These are phyloP conservation scores for Diplolepis rosae DNA, from an alignment of 2,888 invertebrate genomes.

Conservation along the genomic window DNA sequence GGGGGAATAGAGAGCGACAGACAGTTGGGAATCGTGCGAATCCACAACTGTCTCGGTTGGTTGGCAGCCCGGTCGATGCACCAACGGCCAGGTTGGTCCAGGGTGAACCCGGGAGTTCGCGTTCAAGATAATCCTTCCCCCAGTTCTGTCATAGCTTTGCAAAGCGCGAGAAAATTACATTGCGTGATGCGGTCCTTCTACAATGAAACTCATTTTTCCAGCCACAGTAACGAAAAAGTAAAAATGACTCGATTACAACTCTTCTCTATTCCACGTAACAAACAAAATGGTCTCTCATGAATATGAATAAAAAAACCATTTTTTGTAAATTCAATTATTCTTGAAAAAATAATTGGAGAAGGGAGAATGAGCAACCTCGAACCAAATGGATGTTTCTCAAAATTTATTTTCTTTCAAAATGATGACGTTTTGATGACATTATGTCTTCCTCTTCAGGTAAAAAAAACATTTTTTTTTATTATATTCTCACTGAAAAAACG, in stretches of 20 bases:
- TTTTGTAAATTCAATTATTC: too few species aligned
- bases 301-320: too few species aligned
- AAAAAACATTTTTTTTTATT: too few species aligned
- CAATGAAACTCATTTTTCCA: slow-evolving; percentile 36
- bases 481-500: too few species aligned
- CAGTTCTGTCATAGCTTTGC: slow-evolving; percentile 31
- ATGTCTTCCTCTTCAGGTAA: too few species aligned
- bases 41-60: slow-evolving; percentile 21
- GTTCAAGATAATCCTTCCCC: slow-evolving; percentile 5
- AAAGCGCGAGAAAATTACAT: slow-evolving; percentile 41
- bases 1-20: slow-evolving; percentile 4
- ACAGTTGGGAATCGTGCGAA: slow-evolving; percentile 16
- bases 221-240: background rate
- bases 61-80: slow-evolving; percentile 12
- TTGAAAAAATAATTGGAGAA: too few species aligned
- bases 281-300: too few species aligned
- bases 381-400: too few species aligned
- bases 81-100: background rate
- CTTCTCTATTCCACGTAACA: too few species aligned
- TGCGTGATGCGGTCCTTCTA: slow-evolving; percentile 38
- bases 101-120: slow-evolving; percentile 1
- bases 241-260: slow-evolving; percentile 1
- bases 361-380: too few species aligned
- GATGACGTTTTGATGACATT: too few species aligned
- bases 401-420: too few species aligned